phyloP scores from a whole-genome alignment of 2,113 vertebrate genomes.

The Potamarius usumacintae region DNA sequence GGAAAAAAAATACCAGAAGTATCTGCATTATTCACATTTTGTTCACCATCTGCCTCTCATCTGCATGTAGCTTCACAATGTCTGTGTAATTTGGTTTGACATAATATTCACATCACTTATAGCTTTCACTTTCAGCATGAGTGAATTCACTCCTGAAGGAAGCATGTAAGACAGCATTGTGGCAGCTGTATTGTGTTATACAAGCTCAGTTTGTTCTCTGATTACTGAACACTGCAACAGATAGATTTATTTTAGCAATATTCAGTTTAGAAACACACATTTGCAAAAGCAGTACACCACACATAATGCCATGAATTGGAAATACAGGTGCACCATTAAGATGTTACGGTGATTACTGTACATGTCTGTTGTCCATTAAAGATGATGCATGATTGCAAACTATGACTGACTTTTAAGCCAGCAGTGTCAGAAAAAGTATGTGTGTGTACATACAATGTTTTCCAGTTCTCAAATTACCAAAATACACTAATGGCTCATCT shows the following conservation, averaged over 20 bases:
- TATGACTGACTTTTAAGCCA: background rate
- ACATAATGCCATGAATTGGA: background rate
- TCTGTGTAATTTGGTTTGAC: conserved; percentile 15
- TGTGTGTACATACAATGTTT: conserved; percentile 2
- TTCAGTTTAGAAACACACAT: background rate
- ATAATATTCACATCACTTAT: conserved; percentile 32
- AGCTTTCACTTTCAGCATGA: conserved; percentile 16
- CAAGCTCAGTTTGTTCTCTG: conserved; percentile 7
- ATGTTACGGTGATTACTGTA: background rate
- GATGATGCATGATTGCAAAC: background rate
- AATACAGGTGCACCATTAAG: background rate
- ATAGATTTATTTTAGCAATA: background rate
- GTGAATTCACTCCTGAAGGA: conserved; percentile 9
- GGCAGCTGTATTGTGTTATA: background rate
- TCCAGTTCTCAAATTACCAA: conserved; percentile 17
- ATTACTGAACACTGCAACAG: background rate
- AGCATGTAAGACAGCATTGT: background rate
- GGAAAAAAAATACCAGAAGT: background rate
- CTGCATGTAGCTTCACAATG: conserved; percentile 10
- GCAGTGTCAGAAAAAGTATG: background rate
- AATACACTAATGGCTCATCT: conserved; percentile 33
- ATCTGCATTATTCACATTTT: conserved; percentile 7
- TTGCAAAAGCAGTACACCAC: background rate
- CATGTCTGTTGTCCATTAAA: background rate
- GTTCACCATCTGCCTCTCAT: conserved; percentile 23